Evolutionary conservation across 2,113 vertebrate genomes (phyloP), one percentile per base, ranked within the genome.

Genomic region (Anguilla rostrata): DNA sequence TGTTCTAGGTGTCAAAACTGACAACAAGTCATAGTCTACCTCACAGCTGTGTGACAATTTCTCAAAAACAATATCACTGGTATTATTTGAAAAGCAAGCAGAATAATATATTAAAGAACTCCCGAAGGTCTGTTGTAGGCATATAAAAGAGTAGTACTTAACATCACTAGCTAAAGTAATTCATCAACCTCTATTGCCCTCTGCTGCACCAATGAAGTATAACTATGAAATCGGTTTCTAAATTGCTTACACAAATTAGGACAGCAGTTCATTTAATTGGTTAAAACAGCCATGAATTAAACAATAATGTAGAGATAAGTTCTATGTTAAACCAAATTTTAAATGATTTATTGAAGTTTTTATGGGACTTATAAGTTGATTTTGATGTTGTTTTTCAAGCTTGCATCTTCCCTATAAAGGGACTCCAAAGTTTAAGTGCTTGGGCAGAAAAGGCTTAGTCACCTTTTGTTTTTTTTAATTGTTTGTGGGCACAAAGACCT

Each of bases 11-110:
- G 66, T 80, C 84, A 53, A 79, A 89, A 84, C 85, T 85, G 81
- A 95, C 95, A 95, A 94, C 95, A 95, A 94, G 88, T 95, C 95
- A 91, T 90, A 89, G 95, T 96, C 95, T 93, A 46, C 94, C 94
- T 89, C 88, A 87, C 75, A 87, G 95, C 94, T 91, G 49, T 91
- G 92, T 88, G 94, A 92, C 90, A 86, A 87, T 26, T 40, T 29
- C 49, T 5, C 26, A 22, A 4, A 46, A 7, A 49, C 41, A 82
- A 49, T 20, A 0, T 1, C 15, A 60, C 5, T 75, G 20, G 3
- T 29, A 39, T 39, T n/a, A 57, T 5, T 15, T 84, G 75, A 40
- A 53, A 49, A 34, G 43, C 46, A n/a, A 6, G 20, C 1, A 66
- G 18, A 66, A 66, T 9, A 60, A 18, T 20, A 60, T 71, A n/a